Conservation (phyloP, 2,113 vertebrate species). For the Macroglossus sobrinus region DNA sequence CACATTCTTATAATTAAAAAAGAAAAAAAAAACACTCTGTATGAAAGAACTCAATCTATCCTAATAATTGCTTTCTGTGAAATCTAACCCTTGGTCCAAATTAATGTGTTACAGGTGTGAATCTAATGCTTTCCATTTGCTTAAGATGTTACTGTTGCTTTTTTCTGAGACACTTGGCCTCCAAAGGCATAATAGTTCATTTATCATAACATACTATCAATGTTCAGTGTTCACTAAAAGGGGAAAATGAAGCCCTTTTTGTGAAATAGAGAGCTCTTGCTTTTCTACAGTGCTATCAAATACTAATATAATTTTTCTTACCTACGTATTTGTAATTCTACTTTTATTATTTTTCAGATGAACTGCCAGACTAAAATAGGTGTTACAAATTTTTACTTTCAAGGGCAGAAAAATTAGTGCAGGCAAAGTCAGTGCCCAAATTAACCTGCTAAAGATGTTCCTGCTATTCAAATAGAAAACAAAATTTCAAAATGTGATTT, state of each 20-base stretch:
- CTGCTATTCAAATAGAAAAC: conserved; percentile 6
- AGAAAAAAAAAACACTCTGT: background rate
- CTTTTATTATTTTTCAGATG: conserved; percentile 32
- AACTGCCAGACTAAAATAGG: background rate
- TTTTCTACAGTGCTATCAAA: conserved; percentile 38
- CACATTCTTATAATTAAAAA: conserved; percentile 7
- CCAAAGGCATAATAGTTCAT: conserved; percentile 56
- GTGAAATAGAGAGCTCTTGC: background rate
- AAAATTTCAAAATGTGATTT: background rate
- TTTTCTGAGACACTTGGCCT: conserved; percentile 68
- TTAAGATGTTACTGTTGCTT: conserved; percentile 62
- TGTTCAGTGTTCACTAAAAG: background rate
- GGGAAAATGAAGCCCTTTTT: background rate
- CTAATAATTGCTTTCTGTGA: conserved; percentile 69
- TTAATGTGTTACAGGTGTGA: conserved; percentile 68
- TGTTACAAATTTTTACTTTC: conserved; percentile 12
- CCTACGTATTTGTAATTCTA: conserved; percentile 12
- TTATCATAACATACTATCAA: conserved; percentile 66
- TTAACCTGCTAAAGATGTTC: background rate
- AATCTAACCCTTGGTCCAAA: conserved; percentile 66
- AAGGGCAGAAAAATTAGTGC: conserved; percentile 1
- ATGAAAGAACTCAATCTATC: conserved; percentile 54
- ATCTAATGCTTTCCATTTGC: conserved; percentile 69
- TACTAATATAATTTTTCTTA: conserved; percentile 32
- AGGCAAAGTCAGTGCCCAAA: background rate